These are phyloP conservation scores for Incurvaria masculella DNA, from an alignment of 2,888 invertebrate genomes.

Conservation along the genomic window DNA sequence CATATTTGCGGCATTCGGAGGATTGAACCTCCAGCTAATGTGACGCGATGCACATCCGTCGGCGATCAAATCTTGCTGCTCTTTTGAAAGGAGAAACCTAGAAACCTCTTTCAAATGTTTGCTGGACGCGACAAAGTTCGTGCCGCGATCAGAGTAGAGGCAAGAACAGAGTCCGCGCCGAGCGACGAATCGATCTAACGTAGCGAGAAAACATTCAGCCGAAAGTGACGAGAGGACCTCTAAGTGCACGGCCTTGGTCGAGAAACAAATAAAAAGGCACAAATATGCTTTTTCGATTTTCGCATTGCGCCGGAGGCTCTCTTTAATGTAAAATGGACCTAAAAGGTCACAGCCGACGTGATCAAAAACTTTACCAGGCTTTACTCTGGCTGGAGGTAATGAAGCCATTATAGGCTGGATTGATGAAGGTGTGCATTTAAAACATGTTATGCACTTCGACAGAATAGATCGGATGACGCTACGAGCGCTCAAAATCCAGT, in stretches of 20 bases:
- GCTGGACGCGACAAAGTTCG: neutral
- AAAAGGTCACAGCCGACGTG: neutral
- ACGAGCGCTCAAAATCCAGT: neutral
- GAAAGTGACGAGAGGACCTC: neutral
- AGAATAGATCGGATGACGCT: neutral
- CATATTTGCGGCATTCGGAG: conserved; percentile 7
- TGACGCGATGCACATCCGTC: neutral
- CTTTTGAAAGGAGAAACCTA: neutral
- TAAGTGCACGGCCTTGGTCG: neutral
- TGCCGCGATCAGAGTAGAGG: neutral
- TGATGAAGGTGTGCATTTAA: neutral
- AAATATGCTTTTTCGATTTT: neutral
- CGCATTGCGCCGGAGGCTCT: neutral
- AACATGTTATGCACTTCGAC: neutral
- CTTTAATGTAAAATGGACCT: neutral
- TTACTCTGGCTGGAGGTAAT: neutral
- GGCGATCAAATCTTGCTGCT: neutral
- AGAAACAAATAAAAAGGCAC: neutral
- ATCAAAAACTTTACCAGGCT: neutral
- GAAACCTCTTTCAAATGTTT: conserved; percentile 6
- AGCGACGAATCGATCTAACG: neutral
- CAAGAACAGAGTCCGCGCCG: neutral
- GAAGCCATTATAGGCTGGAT: neutral
- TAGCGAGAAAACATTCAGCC: neutral
- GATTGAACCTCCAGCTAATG: conserved; percentile 8